Base-by-base conservation (phyloP, 2,113 vertebrate genomes). In the Stercorarius parasiticus region DNA sequence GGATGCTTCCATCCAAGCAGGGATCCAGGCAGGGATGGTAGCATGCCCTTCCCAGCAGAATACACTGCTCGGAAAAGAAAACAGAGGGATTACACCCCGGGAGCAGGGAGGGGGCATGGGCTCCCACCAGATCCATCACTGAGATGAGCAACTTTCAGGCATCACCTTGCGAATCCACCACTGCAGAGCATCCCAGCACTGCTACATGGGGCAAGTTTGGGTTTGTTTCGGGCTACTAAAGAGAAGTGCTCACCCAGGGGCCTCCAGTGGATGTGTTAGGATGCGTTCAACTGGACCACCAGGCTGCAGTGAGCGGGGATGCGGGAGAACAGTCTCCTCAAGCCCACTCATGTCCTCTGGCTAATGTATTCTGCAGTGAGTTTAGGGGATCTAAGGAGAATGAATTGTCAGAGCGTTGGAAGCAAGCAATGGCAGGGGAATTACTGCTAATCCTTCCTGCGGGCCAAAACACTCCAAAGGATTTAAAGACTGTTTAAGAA, bases 361-460 rank as follows among this genome's bases (percentile, higher is more conserved):
- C 61, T 97, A 96, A 97, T 95, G 73, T 86, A 97, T 97, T 90
- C 96, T 90, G 86, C 65, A 10, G 56, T 5, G n/a, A 92, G 89
- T 89, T 93, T 49, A 74, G 52, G 59, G 93, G 89, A 96, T 96
- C 94, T 96, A 29, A 6, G 76, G 79, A 96, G 80, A 88, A 93
- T 71, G 89, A 95, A 42, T 94, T 95, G 95, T 97, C 96, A 97
- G 65, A 70, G 93, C 23, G 10, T 53, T 9, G 3, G 78, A 88
- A 93, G 93, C 29, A 18, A 93, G 88, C 5, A 45, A 94, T 93
- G 89, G 93, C 81, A 84, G 70, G 90, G 94, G 95, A 97, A 97
- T 98, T 97, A 96, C 72, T 70, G 56, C 76, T 96, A 97, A 98
- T 97, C 94, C 83, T 59, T 90, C 61, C 56, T 83, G 70, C 47